A percentile compares a stretch with the other conserved stretches of the same genome.
Conservation (phyloP, 2,888 invertebrate species). For the Digitonthophagus gazella region DNA sequence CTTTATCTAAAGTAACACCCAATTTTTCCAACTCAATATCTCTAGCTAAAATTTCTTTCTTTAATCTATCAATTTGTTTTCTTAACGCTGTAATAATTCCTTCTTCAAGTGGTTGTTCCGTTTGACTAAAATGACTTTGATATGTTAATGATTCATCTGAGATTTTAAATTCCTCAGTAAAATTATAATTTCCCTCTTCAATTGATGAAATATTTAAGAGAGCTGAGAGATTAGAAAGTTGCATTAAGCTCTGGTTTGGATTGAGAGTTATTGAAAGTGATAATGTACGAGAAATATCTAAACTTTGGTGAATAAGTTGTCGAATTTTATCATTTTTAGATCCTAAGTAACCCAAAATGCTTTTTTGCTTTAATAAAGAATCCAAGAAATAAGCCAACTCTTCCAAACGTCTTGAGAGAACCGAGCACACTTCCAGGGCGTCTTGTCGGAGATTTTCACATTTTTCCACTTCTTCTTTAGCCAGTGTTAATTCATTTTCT, state of each 20-base stretch:
- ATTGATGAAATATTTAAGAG: slow-evolving; percentile 46
- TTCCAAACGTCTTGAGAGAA: slow-evolving; percentile 62
- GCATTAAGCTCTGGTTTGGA: slow-evolving; percentile 53
- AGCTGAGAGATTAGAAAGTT: slow-evolving; percentile 53
- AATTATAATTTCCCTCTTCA: slow-evolving; percentile 36
- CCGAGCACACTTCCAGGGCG: slow-evolving; percentile 50
- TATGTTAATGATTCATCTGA: slow-evolving; percentile 43
- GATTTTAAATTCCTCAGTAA: slow-evolving; percentile 21
- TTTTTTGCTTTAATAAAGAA: slow-evolving; percentile 62
- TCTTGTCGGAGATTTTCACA: slow-evolving; percentile 49
- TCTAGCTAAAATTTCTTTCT: slow-evolving; percentile 45
- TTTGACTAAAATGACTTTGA: slow-evolving; percentile 41
- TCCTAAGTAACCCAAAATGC: slow-evolving; percentile 56
- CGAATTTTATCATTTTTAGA: slow-evolving; percentile 54
- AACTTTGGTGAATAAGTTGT: slow-evolving; percentile 56
- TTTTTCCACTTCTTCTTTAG: slow-evolving; percentile 41
- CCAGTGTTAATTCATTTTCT: slow-evolving; percentile 35
- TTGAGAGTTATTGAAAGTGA: slow-evolving; percentile 50
- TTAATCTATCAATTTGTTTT: slow-evolving; percentile 47
- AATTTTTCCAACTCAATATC: slow-evolving; percentile 45
- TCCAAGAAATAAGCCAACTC: slow-evolving; percentile 66
- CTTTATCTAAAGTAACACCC: slow-evolving; percentile 17
- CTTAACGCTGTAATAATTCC: slow-evolving; percentile 43
- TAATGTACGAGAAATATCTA: slow-evolving; percentile 56
- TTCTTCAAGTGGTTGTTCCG: slow-evolving; percentile 30